Conservation (phyloP, 2,113 vertebrate species). For the Calidris pygmaea region DNA sequence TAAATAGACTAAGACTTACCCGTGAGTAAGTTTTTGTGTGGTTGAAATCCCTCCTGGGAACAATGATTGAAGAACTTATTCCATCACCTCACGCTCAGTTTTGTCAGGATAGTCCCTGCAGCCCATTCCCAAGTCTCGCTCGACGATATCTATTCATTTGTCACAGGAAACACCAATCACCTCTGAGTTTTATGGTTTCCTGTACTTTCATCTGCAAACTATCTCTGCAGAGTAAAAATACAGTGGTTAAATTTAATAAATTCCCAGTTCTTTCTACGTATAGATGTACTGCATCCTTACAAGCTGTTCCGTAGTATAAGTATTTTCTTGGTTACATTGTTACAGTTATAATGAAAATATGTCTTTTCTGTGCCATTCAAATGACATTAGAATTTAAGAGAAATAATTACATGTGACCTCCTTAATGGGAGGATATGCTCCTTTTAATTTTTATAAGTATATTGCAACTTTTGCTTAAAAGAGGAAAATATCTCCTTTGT, state of each 20-base stretch:
- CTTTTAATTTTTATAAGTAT: background rate
- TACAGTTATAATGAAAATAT: background rate
- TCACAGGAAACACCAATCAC: background rate
- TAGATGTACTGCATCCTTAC: background rate
- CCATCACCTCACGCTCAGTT: background rate
- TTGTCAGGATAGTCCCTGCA: background rate
- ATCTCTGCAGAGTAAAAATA: background rate
- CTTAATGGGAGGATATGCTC: background rate
- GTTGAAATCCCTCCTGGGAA: background rate
- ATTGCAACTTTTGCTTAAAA: background rate
- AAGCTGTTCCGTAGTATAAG: background rate
- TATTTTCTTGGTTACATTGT: background rate
- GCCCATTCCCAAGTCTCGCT: background rate
- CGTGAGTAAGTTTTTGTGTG: background rate
- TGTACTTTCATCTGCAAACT: background rate
- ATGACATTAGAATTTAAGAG: background rate
- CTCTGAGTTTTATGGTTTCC: background rate
- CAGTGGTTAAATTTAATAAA: background rate
- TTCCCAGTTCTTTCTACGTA: background rate
- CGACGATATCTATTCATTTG: background rate
- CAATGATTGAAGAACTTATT: background rate
- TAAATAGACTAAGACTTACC: background rate
- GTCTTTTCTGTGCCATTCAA: background rate
- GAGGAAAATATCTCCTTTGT: conserved; percentile 37
- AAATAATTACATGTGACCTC: background rate